A percentile compares a stretch with the other conserved stretches of the same genome.
phyloP scores from a whole-genome alignment of 2,888 invertebrate species.

The Stenchaetothrips biformis region DNA sequence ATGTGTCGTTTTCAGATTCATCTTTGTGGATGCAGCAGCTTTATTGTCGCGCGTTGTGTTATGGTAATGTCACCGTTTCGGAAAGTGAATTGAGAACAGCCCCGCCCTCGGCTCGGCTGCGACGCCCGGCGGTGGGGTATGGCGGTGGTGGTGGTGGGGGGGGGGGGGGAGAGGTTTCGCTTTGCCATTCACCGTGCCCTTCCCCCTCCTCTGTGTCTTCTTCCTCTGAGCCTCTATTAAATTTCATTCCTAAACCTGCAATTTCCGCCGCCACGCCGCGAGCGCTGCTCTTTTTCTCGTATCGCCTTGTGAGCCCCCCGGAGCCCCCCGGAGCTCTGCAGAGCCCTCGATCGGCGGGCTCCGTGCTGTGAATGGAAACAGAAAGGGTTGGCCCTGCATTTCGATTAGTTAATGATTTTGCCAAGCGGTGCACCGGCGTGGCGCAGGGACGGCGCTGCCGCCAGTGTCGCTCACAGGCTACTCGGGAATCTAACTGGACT shows the following conservation, averaged over 20 bases:
- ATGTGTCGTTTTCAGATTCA: slow-evolving; percentile 20
- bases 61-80: slow-evolving; percentile 8
- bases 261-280: slow-evolving; percentile 14
- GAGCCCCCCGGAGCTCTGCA: not conserved
- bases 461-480: too few relatives aligned
- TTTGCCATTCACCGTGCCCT: slow-evolving; percentile 3
- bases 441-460: too few relatives aligned
- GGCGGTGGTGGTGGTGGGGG: not conserved
- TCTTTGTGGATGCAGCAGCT: not conserved
- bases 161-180: not conserved
- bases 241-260: slow-evolving; percentile 23
- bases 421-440: too few relatives aligned
- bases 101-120: not conserved
- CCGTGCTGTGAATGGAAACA: too few relatives aligned
- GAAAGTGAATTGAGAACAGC: slow-evolving; percentile 21
- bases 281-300: not conserved
- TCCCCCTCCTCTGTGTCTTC: slow-evolving; percentile 7
- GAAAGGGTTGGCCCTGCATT: too few relatives aligned
- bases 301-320: not conserved
- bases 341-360: too few relatives aligned
- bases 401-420: too few relatives aligned
- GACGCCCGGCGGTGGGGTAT: too few relatives aligned
- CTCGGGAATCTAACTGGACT: too few relatives aligned
- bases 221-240: slow-evolving; percentile 1
- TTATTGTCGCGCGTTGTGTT: slow-evolving; percentile 16